phyloP scores from a whole-genome alignment of 2,888 invertebrate species.

The Marasmarcha lunaedactyla region DNA sequence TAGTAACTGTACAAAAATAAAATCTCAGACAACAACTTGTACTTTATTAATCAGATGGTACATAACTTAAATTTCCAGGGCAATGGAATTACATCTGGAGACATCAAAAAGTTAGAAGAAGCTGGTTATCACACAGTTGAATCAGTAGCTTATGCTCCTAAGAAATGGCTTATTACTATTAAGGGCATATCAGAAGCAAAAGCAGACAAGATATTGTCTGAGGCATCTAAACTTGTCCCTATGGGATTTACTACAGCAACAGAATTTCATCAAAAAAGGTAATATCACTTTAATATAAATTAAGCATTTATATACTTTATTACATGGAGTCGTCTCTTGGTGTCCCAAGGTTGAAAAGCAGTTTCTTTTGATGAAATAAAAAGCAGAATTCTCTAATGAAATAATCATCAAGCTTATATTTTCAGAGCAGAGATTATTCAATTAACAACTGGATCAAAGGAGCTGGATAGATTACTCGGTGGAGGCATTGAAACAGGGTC shows the following conservation, averaged over 20 bases:
- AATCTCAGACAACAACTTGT: too few relatives aligned
- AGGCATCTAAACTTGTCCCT: constrained; percentile 93
- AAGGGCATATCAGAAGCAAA: constrained; percentile 98
- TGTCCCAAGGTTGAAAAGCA: too few relatives aligned
- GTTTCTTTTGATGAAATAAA: too few relatives aligned
- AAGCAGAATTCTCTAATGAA: too few relatives aligned
- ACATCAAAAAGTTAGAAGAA: constrained; percentile 93
- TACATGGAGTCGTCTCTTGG: too few relatives aligned
- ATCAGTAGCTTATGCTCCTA: constrained; percentile 94
- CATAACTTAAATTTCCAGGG: constrained; percentile 67
- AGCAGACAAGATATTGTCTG: constrained; percentile 92
- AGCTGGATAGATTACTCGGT: constrained; percentile 90
- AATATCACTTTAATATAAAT: constrained; percentile 4
- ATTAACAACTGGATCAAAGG: constrained; percentile 94
- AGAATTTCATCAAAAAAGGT: constrained; percentile 93
- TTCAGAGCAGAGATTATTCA: constrained; percentile 91
- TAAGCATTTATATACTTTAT: background rate
- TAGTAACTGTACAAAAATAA: too few relatives aligned
- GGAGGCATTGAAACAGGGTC: constrained; percentile 99
- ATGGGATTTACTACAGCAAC: constrained; percentile 99
- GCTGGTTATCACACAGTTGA: constrained; percentile 96
- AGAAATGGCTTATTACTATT: constrained; percentile 87
- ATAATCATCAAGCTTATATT: too few relatives aligned
- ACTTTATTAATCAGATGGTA: background rate
- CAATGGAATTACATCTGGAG: constrained; percentile 89